Conservation (phyloP, 2,113 vertebrate genomes). For the Salminus brasiliensis region DNA sequence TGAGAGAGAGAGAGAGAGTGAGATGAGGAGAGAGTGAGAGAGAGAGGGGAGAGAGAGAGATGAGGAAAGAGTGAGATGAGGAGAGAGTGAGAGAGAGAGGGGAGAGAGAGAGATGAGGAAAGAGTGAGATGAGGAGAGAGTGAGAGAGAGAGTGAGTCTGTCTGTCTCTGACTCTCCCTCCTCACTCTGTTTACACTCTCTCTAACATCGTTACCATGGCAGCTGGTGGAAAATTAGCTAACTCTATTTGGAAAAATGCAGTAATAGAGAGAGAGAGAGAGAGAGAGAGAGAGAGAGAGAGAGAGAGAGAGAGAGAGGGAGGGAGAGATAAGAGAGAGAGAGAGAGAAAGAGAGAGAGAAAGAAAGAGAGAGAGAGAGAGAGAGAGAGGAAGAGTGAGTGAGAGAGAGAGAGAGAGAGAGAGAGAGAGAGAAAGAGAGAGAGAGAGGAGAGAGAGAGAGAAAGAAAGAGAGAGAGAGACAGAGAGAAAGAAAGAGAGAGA, state of each 20-base stretch:
- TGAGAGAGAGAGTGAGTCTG: neutral
- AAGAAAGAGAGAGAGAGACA: too few relatives aligned
- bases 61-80: too few relatives aligned
- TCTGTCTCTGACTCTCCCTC: too few relatives aligned
- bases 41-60: neutral
- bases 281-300: too few relatives aligned
- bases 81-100: neutral
- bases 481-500: too few relatives aligned
- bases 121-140: neutral
- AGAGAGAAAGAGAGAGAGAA: neutral
- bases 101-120: neutral
- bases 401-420: too few relatives aligned
- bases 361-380: too few relatives aligned
- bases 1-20: neutral
- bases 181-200: neutral
- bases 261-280: neutral
- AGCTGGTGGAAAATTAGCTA: slow-evolving; percentile 2
- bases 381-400: too few relatives aligned
- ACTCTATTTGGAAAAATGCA: slow-evolving; percentile 35
- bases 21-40: neutral
- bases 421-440: too few relatives aligned
- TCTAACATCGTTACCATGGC: slow-evolving; percentile 29
- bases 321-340: neutral
- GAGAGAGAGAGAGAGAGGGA: too few relatives aligned
- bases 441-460: neutral